Base-by-base conservation (phyloP, 2,113 vertebrate species). In the Peromyscus californicus region DNA sequence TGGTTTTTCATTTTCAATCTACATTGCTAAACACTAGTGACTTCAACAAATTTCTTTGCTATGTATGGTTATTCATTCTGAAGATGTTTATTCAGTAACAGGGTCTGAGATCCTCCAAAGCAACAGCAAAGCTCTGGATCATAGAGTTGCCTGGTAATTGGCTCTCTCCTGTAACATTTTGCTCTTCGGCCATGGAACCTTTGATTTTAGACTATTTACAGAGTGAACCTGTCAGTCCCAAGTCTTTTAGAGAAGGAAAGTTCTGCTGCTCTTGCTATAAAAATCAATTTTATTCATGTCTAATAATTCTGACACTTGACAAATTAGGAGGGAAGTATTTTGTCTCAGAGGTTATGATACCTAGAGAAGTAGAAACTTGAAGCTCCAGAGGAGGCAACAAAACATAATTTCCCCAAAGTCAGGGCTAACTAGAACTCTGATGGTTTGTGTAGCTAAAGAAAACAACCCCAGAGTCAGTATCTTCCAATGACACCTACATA, bases 311-410 rank as follows among this genome's bases (percentile, higher is more conserved):
- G 65, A 89, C 19, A 59, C 33, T 87, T 93, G 59, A 89, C 31
- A 96, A 96, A 96, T 89, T 94, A 72, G 63, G n/a, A 92, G 90
- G n/a, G 21, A 91, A 93, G 2, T 75, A 69, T 90, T 91, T 61
- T 95, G 29, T 72, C 31, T 92, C 17, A 69, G 65, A 74, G 89
- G 12, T 67, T 82, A n/a, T 88, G 76, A 70, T 36, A 85, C n/a
- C 33, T 45, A 65, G 11, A 95, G 17, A 88, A 86, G 15, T 69
- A 3, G 63, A 88, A 89, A 21, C 22, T 88, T 85, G 39, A 65
- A 96, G 15, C 3, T 45, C 11, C 11, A 83, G 22, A 72, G 79
- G 3, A 89, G 8, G 36, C 91, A 69, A 69, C 45, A 1, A 51
- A 76, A 13, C 10, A 2, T 19, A 76, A 87, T 69, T 15, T 61